Evolutionary conservation across 2,797 vertebrate species (phyloP).

Genomic region (Enoplosus armatus): DNA sequence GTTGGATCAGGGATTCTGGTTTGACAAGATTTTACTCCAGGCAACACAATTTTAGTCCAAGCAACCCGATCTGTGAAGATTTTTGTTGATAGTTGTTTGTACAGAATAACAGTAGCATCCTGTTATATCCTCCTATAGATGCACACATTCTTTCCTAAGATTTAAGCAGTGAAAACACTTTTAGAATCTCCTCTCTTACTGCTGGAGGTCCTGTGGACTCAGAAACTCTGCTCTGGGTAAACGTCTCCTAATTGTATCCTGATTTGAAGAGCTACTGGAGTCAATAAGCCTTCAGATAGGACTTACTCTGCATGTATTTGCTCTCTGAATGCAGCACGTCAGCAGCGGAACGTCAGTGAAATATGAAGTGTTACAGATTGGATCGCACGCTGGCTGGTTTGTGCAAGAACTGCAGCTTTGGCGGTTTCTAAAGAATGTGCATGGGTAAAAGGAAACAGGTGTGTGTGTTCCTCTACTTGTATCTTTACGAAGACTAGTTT

Average conservation of each 20-base stretch:
- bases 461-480: constrained; percentile 14
- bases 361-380: constrained; percentile 64
- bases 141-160: neutral
- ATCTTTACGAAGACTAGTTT: neutral
- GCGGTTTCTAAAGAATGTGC: constrained; percentile 73
- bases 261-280: constrained; percentile 35
- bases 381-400: constrained; percentile 46
- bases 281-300: constrained; percentile 34
- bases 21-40: neutral
- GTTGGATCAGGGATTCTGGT: neutral
- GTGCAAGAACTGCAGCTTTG: constrained; percentile 56
- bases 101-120: neutral
- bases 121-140: neutral
- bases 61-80: neutral
- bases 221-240: neutral
- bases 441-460: constrained; percentile 73
- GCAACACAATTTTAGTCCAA: neutral
- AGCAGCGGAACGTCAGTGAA: constrained; percentile 56
- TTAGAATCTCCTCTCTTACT: neutral
- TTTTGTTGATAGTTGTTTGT: neutral
- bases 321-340: constrained; percentile 39
- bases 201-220: neutral
- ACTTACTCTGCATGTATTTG: constrained; percentile 20
- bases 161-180: rapidly evolving
- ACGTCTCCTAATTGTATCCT: neutral